phyloP scores from a whole-genome alignment of 2,113 vertebrate genomes.

The Dicentrarchus labrax region DNA sequence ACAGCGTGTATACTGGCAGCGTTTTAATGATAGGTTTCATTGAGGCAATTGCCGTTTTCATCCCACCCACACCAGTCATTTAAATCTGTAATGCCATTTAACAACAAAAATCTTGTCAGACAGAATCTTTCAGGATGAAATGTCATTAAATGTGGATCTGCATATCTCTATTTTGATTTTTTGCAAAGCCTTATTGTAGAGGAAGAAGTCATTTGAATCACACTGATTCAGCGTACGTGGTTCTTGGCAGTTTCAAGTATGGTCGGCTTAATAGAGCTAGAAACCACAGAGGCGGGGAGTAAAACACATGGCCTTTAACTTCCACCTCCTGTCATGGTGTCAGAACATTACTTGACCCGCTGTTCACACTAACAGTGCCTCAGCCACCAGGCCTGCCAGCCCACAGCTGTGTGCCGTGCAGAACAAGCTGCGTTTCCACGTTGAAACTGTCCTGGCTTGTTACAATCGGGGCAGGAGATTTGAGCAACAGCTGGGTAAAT shows the following conservation, averaged over 20 bases:
- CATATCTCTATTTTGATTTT: not conserved
- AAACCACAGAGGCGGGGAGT: slow-evolving; percentile 38
- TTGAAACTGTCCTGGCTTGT: slow-evolving; percentile 58
- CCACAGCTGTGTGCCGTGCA: slow-evolving; percentile 50
- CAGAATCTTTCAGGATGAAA: slow-evolving; percentile 27
- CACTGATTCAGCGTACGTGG: slow-evolving; percentile 11
- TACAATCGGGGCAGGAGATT: slow-evolving; percentile 53
- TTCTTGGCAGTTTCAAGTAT: slow-evolving; percentile 69
- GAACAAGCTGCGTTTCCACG: slow-evolving; percentile 46
- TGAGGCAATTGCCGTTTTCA: not conserved
- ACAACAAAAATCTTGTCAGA: slow-evolving; percentile 7
- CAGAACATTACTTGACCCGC: slow-evolving; percentile 55
- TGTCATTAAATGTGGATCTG: slow-evolving; percentile 7
- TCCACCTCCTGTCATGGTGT: slow-evolving; percentile 56
- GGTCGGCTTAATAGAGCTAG: slow-evolving; percentile 35
- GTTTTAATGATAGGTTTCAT: not conserved
- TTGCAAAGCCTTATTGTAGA: not conserved
- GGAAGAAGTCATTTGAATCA: not conserved
- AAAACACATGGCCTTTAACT: slow-evolving; percentile 56
- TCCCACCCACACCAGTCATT: slow-evolving; percentile 10
- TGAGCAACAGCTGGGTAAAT: slow-evolving; percentile 62
- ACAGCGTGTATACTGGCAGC: not conserved
- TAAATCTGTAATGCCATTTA: slow-evolving; percentile 15
- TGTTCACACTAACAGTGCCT: slow-evolving; percentile 49
- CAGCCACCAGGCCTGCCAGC: slow-evolving; percentile 29